A percentile compares a stretch with the other conserved stretches of the same genome.
phyloP scores from a whole-genome alignment of 2,797 vertebrate species.

The Lateolabrax maculatus region DNA sequence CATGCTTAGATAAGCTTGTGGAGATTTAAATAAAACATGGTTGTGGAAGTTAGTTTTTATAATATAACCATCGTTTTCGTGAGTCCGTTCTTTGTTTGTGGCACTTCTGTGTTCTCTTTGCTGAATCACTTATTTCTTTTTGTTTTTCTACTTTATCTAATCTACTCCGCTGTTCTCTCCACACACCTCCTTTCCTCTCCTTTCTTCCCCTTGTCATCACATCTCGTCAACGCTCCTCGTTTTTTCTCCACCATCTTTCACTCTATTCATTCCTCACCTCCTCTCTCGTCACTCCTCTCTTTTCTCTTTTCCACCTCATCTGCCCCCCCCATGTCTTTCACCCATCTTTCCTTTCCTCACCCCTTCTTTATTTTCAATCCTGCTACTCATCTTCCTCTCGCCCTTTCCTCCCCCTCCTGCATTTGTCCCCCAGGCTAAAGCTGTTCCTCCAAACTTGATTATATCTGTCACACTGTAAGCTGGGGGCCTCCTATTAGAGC shows the following conservation, averaged over 20 bases:
- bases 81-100: neutral
- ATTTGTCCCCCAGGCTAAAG: conserved; percentile 12
- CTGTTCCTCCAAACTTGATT: conserved; percentile 44
- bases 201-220: neutral
- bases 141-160: neutral
- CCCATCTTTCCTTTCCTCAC: neutral
- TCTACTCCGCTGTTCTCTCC: neutral
- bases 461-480: conserved; percentile 47
- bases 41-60: neutral
- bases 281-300: neutral
- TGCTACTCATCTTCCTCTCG: conserved; percentile 2
- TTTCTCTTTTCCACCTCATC: neutral
- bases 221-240: neutral
- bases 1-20: neutral
- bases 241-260: neutral
- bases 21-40: neutral
- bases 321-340: neutral
- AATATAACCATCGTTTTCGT: neutral
- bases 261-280: neutral
- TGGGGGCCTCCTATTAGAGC: conserved; percentile 20
- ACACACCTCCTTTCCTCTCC: neutral
- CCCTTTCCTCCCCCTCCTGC: neutral
- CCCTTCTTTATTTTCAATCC: too few species aligned
- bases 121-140: neutral
- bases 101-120: neutral